These are phyloP conservation scores for Drosophila algonquin DNA, from an alignment of 2,888 invertebrate genomes.

Conservation along the genomic window DNA sequence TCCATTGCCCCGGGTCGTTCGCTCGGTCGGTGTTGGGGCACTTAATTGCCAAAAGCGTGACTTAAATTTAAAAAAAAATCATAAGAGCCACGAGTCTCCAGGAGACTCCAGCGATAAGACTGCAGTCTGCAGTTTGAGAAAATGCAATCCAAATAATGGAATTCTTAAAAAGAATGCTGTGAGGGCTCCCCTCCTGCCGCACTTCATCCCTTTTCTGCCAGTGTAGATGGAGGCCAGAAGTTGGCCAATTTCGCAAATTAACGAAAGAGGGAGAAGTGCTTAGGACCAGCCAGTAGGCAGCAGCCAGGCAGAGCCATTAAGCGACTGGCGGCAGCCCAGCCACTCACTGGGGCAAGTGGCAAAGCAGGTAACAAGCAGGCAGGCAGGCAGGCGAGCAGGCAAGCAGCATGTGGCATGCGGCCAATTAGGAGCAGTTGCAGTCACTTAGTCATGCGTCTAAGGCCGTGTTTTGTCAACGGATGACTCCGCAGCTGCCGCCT, in stretches of 20 bases:
- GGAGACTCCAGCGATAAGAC: conserved; percentile 17
- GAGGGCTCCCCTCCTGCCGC: background rate
- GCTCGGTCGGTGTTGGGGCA: conserved; percentile 55
- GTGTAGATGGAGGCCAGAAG: conserved; percentile 52
- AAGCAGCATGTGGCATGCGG: conserved; percentile 34
- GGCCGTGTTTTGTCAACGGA: conserved; percentile 39
- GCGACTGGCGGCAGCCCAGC: background rate
- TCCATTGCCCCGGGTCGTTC: conserved; percentile 17
- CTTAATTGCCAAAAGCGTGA: conserved; percentile 81
- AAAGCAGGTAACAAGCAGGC: conserved; percentile 17
- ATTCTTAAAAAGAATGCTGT: conserved; percentile 47
- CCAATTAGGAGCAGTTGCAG: conserved; percentile 70
- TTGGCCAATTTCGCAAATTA: conserved; percentile 66
- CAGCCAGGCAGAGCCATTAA: conserved; percentile 9
- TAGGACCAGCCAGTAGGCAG: conserved; percentile 8
- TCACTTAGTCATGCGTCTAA: conserved; percentile 35
- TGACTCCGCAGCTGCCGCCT: conserved; percentile 52
- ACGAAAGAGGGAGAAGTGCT: conserved; percentile 36
- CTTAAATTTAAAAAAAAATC: conserved; percentile 77
- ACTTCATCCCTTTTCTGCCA: conserved; percentile 15
- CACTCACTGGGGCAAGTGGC: conserved; percentile 51
- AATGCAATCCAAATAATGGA: background rate
- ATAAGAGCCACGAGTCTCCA: conserved; percentile 70
- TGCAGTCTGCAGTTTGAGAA: background rate
- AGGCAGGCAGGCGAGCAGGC: background rate